Percentiles rank a stretch among this genome's conserved stretches.
Evolutionary conservation across 2,888 invertebrate species (phyloP).

Genomic region (Thyatira batis): DNA sequence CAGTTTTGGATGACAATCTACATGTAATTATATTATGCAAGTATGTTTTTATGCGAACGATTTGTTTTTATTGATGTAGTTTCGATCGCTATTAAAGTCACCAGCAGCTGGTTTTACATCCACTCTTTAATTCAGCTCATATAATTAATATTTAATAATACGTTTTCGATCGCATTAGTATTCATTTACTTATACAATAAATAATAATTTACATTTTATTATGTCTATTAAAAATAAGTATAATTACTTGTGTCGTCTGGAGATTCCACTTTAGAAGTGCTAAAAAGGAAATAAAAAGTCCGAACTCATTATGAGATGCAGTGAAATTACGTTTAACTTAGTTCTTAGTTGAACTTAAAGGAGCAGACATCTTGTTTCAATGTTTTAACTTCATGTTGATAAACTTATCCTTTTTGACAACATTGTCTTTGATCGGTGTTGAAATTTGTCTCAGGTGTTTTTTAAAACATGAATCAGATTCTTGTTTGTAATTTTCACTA

Average conservation of each 20-base stretch:
- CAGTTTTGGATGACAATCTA: background rate
- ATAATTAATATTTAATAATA: background rate
- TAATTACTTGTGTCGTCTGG: background rate
- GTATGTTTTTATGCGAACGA: background rate
- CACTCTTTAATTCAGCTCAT: background rate
- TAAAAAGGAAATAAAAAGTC: too few species aligned
- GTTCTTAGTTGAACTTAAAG: too few species aligned
- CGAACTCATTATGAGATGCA: too few species aligned
- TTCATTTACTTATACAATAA: background rate
- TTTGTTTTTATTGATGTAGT: background rate
- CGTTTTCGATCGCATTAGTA: background rate
- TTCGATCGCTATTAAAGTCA: background rate
- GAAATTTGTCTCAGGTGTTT: background rate
- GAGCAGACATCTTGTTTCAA: too few species aligned
- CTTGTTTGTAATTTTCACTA: conserved; percentile 1
- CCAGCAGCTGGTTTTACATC: background rate
- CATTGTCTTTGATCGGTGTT: background rate
- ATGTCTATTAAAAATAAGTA: background rate
- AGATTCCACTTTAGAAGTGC: too few species aligned
- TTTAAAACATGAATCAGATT: background rate
- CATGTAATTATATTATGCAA: background rate
- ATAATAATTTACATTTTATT: background rate
- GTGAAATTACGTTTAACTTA: too few species aligned
- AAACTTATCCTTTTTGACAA: too few species aligned
- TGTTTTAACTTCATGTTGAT: too few species aligned